phyloP scores from a whole-genome alignment of 2,113 vertebrate genomes.

The Numenius arquata region DNA sequence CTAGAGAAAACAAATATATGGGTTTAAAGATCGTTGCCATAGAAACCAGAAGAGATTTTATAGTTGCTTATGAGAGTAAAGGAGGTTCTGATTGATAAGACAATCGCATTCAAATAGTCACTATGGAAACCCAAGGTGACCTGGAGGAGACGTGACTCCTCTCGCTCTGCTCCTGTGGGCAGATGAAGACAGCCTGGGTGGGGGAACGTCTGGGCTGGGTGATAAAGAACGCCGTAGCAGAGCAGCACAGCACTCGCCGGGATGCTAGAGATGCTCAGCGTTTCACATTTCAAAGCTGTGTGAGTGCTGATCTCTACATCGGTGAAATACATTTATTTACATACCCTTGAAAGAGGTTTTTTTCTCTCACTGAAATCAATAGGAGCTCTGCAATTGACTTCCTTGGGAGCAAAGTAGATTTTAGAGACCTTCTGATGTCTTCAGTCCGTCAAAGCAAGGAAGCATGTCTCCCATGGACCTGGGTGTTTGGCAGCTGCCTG shows the following conservation, averaged over 20 bases:
- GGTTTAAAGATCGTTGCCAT: slow-evolving; percentile 68
- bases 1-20: slow-evolving; percentile 53
- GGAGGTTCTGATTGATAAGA: slow-evolving; percentile 69
- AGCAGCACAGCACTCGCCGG: fast-evolving
- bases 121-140: slow-evolving; percentile 75
- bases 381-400: not conserved
- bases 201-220: not conserved
- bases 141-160: not conserved
- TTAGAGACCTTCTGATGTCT: not conserved
- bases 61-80: slow-evolving; percentile 40
- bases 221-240: not conserved
- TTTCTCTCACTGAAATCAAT: not conserved
- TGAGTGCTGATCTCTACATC: not conserved
- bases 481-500: not conserved
- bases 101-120: slow-evolving; percentile 67
- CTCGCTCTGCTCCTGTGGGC: not conserved
- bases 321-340: not conserved
- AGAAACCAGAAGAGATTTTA: slow-evolving; percentile 62
- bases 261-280: not conserved
- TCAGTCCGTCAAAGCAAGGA: not conserved
- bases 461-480: not conserved
- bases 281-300: not conserved
- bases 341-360: not conserved
- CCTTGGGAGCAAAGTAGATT: not conserved
- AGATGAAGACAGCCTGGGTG: not conserved